Evolutionary conservation across 2,888 invertebrate genomes (phyloP), one percentile per base, ranked within the genome.

Genomic region (Perithous albicinctus): DNA sequence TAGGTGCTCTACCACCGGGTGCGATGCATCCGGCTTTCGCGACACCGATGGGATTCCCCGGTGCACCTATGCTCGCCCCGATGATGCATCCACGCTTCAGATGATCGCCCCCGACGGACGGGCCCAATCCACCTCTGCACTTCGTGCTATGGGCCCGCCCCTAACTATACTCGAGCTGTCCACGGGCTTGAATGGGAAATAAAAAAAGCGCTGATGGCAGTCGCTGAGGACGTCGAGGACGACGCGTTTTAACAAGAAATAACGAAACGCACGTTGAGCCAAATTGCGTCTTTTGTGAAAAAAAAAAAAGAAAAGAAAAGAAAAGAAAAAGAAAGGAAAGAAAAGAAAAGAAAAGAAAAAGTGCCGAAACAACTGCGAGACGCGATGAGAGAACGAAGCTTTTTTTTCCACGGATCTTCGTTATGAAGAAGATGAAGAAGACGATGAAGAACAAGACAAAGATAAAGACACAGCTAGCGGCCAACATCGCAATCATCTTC

Each of bases 41-140:
- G 87, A 90, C 92, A 87, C 94, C 94, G 86, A 93, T 93, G 93
- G 93, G 93, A 80, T 94, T 94, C 89, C 94, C 93, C 78, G 94
- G 94, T 85, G 93, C 92, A 86, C 93, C 93, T 82, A 93, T 93
- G 93, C 91, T 94, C 90, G 93, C 95, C 87, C 94, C 94, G 84
- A 94, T 95, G 95, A 96, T 97, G 97, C 96, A 96, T 93, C 97
- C 97, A 87, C 96, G 97, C 93, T 97, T 95, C 95, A 96, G 97
- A 95, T 97, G 97, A 97, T 96, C 95, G 93, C 94, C 95, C 91
- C 93, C 93, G 84, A 91, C 92, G 91, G 93, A 93, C 93, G 94
- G 93, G 92, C 91, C 91, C 93, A 93, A 90, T 91, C 93, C 93
- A 92, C 92, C 93, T 88, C 91, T 93, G 93, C 93, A 93, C 93